Base-by-base conservation (phyloP, 2,113 vertebrate species). In the Athene cunicularia region DNA sequence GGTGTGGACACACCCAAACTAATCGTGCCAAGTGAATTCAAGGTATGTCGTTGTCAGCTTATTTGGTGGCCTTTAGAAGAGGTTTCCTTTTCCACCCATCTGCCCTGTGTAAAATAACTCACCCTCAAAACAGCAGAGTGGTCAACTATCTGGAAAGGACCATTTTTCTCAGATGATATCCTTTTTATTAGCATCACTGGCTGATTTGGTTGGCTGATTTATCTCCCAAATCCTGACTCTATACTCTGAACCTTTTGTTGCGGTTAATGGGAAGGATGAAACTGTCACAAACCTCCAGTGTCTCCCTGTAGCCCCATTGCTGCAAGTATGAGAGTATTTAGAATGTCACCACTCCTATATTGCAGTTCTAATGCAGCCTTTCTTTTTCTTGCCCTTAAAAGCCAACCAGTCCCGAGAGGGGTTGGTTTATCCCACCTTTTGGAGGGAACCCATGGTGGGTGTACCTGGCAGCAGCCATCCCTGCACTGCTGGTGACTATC, bases 371-470 rank as follows among this genome's bases (percentile, higher is more conserved):
- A 97, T 14, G 11, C 14, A 28, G 32, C 6, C 67, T 91, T 88
- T 49, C 47, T 5, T 94, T 33, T 95, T 22, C 88, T 53, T 93
- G 39, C 87, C 32, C n/a, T 95, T 94, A 6, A 60, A 85, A 99
- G 99, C 99, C 99, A 93, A 99, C 99, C 64, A 99, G 99, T 96
- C 98, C 99, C 0, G n/a, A 99, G 53, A 98, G 99, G 45, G 99
- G 99, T 52, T 99, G 99, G 99, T 99, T 99, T 55, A 98, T 99
- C 45, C 96, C 99, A 39, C 99, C 99, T 0, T 99, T 99, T 8
- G 99, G 99, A 96, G 99, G 99, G 75, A 99, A 99, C 96, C 99
- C 99, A 1, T 99, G 99, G 99, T 99, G 99, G 99, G 99, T 99
- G 39, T 99, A 98, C 93, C 97, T 99, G 88, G 99, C 98, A 1